Percentiles rank a stretch among this genome's conserved stretches.
These are phyloP conservation scores for Pipa parva DNA, from an alignment of 2,113 vertebrate genomes.

Conservation along the genomic window DNA sequence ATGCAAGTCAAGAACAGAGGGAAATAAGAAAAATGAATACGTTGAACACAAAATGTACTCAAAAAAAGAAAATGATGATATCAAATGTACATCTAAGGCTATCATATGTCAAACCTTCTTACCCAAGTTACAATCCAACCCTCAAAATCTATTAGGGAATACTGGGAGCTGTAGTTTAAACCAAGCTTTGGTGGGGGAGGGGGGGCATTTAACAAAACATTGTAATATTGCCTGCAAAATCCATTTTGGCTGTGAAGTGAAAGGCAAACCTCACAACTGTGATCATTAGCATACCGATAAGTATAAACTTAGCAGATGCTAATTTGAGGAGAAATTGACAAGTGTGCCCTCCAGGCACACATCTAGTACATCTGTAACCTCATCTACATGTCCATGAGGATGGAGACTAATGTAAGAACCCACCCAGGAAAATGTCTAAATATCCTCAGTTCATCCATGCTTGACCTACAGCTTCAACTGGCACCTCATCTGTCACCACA, in stretches of 20 bases:
- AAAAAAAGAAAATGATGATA: too few species aligned
- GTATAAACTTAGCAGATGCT: slow-evolving; percentile 40
- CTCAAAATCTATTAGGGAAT: too few species aligned
- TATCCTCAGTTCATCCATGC: slow-evolving; percentile 39
- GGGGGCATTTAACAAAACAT: not conserved
- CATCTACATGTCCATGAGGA: slow-evolving; percentile 36
- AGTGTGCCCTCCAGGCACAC: slow-evolving; percentile 34
- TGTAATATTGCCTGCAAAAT: not conserved
- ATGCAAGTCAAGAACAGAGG: too few species aligned
- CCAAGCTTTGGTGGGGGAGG: not conserved
- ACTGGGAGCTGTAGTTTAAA: not conserved
- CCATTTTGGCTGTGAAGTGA: not conserved
- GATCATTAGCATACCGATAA: slow-evolving; percentile 22
- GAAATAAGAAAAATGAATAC: too few species aligned
- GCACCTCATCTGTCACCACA: slow-evolving; percentile 39
- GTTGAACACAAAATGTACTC: too few species aligned
- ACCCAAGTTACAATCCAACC: too few species aligned
- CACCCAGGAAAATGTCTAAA: slow-evolving; percentile 36
- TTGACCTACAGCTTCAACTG: slow-evolving; percentile 38
- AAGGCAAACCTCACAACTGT: not conserved
- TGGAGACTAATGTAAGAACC: slow-evolving; percentile 32
- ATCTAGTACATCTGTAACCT: slow-evolving; percentile 40
- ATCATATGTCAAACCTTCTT: too few species aligned
- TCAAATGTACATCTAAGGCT: too few species aligned
- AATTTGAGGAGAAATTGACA: slow-evolving; percentile 41